Evolutionary conservation across 2,888 invertebrate genomes (phyloP), one percentile per base, ranked within the genome.

Genomic region (Drosophila ezoana): DNA sequence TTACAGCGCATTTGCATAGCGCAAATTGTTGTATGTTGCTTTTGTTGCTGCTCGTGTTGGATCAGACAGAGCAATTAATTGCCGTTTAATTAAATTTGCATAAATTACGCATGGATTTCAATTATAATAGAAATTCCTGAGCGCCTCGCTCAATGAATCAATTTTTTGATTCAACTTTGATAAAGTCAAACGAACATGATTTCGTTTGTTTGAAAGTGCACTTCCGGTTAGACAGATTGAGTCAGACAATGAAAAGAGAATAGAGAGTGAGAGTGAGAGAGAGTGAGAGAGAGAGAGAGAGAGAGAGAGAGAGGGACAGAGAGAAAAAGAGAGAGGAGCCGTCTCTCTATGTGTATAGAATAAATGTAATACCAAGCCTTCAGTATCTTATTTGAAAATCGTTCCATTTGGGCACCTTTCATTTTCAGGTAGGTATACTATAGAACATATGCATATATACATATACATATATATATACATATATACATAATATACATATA

Each of bases 31-130:
- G 23, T 33, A 18, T 48, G 32, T 51, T 47, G 33, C 28, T 23
- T 1, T 61, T 43, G 38, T 33, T 35, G 35, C 1, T 37, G 35
- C 18, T 35, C 13, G 49, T 35, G 20, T 10, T 28, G 20, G 18
- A 20, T 63, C 3, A 9, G 41, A 28, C 45, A 45, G 41, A 32
- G 57, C 44, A 68, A 80, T 86, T 85, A 78, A 79, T 77, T 66
- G 59, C 32, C 73, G 64, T 78, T 72, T 79, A 78, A 88, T 86
- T 76, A 62, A 53, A 83, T 86, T 83, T 86, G 57, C 78, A 83
- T 76, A 76, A 68, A 80, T 80, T 80, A 76, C 68, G 62, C 70
- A 65, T 56, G 67, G 48, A 78, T 76, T 79, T 72, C 70, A 79
- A 81, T 87, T 85, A 66, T 47, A 52, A 61, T 59, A 74, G 53